A percentile compares a stretch with the other conserved stretches of the same genome.
Evolutionary conservation across 2,888 invertebrate species (phyloP).

Genomic region (Lissonota sp.): DNA sequence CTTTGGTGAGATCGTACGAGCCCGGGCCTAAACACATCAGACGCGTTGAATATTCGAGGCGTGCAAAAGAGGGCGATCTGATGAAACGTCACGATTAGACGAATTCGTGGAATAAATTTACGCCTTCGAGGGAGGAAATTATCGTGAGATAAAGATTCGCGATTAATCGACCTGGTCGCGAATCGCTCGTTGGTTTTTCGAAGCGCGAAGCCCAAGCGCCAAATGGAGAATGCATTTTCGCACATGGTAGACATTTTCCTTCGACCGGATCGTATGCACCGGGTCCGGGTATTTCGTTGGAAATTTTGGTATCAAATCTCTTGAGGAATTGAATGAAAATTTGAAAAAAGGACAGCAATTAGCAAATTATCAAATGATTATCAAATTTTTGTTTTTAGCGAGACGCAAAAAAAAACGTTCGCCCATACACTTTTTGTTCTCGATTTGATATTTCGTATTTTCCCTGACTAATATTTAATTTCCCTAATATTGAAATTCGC

Average conservation of each 20-base stretch:
- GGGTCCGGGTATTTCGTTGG: conserved; percentile 54
- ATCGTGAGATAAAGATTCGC: not conserved
- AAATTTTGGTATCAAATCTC: conserved; percentile 51
- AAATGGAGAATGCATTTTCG: conserved; percentile 57
- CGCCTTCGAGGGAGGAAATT: too few species aligned
- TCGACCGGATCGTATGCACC: conserved; percentile 51
- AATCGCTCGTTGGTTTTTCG: conserved; percentile 5
- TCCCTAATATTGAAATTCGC: not conserved
- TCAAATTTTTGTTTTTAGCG: too few species aligned
- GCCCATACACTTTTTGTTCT: too few species aligned
- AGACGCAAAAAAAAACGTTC: too few species aligned
- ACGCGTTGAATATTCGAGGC: not conserved
- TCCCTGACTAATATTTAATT: too few species aligned
- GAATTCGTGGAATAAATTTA: not conserved
- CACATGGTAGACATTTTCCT: conserved; percentile 35
- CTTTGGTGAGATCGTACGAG: conserved; percentile 57
- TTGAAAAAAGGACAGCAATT: not conserved
- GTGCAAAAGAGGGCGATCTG: not conserved
- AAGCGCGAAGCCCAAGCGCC: conserved; percentile 55
- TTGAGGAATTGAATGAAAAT: conserved; percentile 8
- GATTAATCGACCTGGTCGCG: conserved; percentile 20
- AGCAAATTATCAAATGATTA: not conserved
- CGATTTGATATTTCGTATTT: too few species aligned
- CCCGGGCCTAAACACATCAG: conserved; percentile 43
- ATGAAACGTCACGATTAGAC: too few species aligned